Base-by-base conservation (phyloP, 2,113 vertebrate species). In the Indicator indicator region DNA sequence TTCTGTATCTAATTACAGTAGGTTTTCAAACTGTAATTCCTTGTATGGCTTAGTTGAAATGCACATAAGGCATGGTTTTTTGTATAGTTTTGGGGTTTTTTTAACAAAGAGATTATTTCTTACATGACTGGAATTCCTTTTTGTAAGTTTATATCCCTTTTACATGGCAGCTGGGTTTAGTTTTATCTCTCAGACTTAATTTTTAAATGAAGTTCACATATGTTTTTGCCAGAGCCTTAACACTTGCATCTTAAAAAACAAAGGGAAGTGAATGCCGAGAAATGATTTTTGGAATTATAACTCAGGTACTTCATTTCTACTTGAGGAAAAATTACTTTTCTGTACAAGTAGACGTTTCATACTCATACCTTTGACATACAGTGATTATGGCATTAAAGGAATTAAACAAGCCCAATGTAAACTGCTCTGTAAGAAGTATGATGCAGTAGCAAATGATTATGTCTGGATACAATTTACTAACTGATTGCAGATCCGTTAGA, bases 21-120 rank as follows among this genome's bases (percentile, higher is more conserved):
- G 58, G 18, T 59, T 91, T 93, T 75, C n/a, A 83, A 81, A 90
- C 38, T 55, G 19, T 74, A 83, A 88, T 75, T 90, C 58, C n/a
- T 68, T 76, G 5, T 80, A 26, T 74, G 82, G 36, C n/a, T 80
- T 93, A 54, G 33, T 58, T 93, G 56, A 90, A 16, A 17, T 90
- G 76, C 83, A 42, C 44, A 33, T 88, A 65, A 88, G 33, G 18
- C 32, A 32, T 81, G 54, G 54, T 16, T 91, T 64, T 81, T 88
- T 93, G 20, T 64, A 68, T 40, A 78, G 27, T 75, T 62, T 42
- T 44, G 42, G 14, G 42, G 11, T 44, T 40, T 90, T 88, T 83
- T 36, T 73, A 89, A 83, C 27, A 11, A 16, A 2, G 20, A 86
- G 58, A 36, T 79, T 77, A 48, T 96, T 89, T 88, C 64, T 86